Base-by-base conservation (phyloP, 2,888 invertebrate genomes). In the Elgonia sp. region DNA sequence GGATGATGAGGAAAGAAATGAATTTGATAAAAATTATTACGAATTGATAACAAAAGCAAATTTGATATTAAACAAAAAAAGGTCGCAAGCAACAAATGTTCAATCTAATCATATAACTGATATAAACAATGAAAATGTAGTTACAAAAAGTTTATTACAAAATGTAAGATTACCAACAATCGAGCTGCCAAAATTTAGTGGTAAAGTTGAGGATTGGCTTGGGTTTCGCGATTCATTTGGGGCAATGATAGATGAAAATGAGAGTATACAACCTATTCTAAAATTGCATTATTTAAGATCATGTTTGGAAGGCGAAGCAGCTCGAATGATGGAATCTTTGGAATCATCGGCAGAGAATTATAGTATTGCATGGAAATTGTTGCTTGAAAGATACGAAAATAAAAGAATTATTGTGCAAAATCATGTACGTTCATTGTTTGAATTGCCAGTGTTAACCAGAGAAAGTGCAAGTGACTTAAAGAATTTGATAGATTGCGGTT, bases 261-360 rank as follows among this genome's bases (percentile, higher is more conserved):
- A 5, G 0, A 16, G 14, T 6, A 69, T 69, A 46, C 50, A 46
- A 29, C 69, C 69, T 5, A 29, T 69, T 69, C 69, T 50, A 69
- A 69, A 69, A 40, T 39, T 72, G 14, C 37, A 72, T 55, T 72
- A 72, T 72, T 57, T 72, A 16, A 40, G 42, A 29, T 60, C 60
- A 21, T 60, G 60, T 60, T 60, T 60, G 60, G 20, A 20, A 10
- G 62, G 39, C 21, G 55, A 46, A 39, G 79, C 57, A 14, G 39
- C 55, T 40, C 37, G 21, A 57, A 37, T 65, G 50, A 67, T 40
- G 18, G 67, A 88, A 82, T 88, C 86, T 12, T 89, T 91, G 18
- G 86, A 89, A 42, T 53, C 89, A 16, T 82, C 90, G 0, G 42
- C 21, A 3, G 81, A 60, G 12, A 91, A 91, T 79, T 90, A 91